Evolutionary conservation across 1,140 invertebrate genomes (phyloP).

Genomic region (Papilio glaucus): DNA sequence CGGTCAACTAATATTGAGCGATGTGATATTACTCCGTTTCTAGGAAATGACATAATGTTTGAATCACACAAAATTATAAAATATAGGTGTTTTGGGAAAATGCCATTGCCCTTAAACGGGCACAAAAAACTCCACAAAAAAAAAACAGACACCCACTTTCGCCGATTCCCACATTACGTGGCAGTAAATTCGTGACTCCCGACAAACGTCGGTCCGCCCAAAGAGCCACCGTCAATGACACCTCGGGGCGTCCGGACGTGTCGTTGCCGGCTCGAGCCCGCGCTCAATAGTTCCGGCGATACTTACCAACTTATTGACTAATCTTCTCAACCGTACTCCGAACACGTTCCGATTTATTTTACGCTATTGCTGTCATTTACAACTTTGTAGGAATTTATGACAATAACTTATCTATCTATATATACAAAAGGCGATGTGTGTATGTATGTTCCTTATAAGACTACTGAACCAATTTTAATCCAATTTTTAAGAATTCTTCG

Average conservation of each 20-base stretch:
- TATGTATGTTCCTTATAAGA: no score
- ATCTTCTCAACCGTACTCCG: conserved; percentile 20
- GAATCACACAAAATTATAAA: background rate
- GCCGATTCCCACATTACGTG: conserved; percentile 51
- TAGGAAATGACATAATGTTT: background rate
- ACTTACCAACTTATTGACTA: conserved; percentile 27
- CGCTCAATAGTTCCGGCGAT: conserved; percentile 42
- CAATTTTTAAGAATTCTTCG: no score
- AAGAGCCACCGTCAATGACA: conserved; percentile 47
- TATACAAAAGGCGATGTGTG: no score
- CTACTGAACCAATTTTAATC: no score
- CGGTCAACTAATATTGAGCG: no score
- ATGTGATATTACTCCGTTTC: no score
- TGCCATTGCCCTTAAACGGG: background rate
- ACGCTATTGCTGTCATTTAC: conserved; percentile 9
- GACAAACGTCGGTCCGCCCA: conserved; percentile 53
- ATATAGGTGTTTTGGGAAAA: conserved; percentile 5
- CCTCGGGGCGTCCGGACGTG: conserved; percentile 44
- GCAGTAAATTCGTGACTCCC: conserved; percentile 59
- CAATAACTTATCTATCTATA: no score
- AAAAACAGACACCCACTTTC: conserved; percentile 39
- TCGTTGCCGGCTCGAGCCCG: conserved; percentile 41
- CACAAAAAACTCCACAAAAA: conserved; percentile 8
- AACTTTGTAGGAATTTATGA: background rate
- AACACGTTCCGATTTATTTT: conserved; percentile 13